Evolutionary conservation across 2,113 vertebrate species (phyloP), one percentile per base, ranked within the genome.

Genomic region (Triplophysa tibetana): DNA sequence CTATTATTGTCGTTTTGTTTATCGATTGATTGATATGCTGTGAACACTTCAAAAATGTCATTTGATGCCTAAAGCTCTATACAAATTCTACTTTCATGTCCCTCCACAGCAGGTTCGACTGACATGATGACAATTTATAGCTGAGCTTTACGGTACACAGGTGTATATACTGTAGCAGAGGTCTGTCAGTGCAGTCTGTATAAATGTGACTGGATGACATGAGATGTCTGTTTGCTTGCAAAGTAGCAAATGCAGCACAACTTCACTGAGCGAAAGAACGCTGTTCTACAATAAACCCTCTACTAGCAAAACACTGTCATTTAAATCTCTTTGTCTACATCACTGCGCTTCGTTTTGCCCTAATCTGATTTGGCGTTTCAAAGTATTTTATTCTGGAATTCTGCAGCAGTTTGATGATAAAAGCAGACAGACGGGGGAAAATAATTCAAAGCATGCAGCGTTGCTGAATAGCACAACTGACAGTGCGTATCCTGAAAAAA

Each of bases 191-290:
- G 4, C 24, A 60, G 4, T 11, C 17, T 50, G 43, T 19, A 19
- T 45, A 50, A 1, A 45, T 45, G 62, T 29, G 73, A 63, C 5
- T 29, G 14, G 73, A 48, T 63, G 43, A 63, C 43, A 45, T 77
- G 75, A 65, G 43, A 77, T 65, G 61, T 48, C 10, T 63, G 38
- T 64, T 62, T 75, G 33, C 63, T 77, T 65, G 26, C 26, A 77
- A 65, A 65, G 48, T 33, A 65, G 24, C 62, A 77, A 54, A 63
- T 21, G 16, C 58, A 9, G 23, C 73, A 63, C 63, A 48, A 63
- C 60, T 63, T 38, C 21, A 17, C 41, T 29, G 38, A 24, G 58
- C 38, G 29, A 52, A 54, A 76, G 10, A 63, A 48, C 1, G n/a
- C 70, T 41, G 52, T 58, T 41, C 8, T 0, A 56, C 70, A 17